phyloP scores from a whole-genome alignment of 2,888 invertebrate genomes.

The Diaphora mendica region DNA sequence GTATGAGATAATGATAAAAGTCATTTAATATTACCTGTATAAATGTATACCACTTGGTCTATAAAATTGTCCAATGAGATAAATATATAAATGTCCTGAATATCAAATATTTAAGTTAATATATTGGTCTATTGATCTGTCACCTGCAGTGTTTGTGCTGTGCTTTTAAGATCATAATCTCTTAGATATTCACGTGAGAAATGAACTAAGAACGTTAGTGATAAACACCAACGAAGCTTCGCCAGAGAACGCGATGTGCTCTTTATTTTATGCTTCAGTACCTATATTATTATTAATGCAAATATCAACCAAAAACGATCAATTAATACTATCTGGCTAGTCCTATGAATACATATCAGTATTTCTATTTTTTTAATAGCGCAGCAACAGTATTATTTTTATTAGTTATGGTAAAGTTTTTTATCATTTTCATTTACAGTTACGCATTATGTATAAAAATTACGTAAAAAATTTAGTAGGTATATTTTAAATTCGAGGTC shows the following conservation, averaged over 20 bases:
- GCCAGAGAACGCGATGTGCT: constrained; percentile 3
- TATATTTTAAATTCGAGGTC: too few species aligned
- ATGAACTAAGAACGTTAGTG: constrained; percentile 12
- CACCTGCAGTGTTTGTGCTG: constrained; percentile 18
- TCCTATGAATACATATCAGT: not conserved
- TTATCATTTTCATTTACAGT: too few species aligned
- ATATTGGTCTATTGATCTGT: constrained; percentile 30
- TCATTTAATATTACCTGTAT: too few species aligned
- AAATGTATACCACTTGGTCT: not conserved
- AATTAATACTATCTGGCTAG: too few species aligned
- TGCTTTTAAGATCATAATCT: constrained; percentile 40
- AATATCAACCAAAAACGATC: too few species aligned
- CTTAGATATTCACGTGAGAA: constrained; percentile 30
- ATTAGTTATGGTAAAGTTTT: too few species aligned
- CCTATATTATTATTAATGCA: too few species aligned
- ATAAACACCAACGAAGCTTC: constrained; percentile 12
- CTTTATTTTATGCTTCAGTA: not conserved
- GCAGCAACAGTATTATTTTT: too few species aligned
- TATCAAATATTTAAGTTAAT: constrained; percentile 20
- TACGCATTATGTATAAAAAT: too few species aligned
- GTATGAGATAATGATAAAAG: not conserved
- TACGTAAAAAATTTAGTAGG: too few species aligned
- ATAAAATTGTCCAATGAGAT: not conserved
- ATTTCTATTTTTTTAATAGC: too few species aligned
- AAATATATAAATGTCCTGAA: constrained; percentile 3